These are phyloP conservation scores for Zonotrichia leucophrys DNA, from an alignment of 2,113 vertebrate species.

Conservation along the genomic window DNA sequence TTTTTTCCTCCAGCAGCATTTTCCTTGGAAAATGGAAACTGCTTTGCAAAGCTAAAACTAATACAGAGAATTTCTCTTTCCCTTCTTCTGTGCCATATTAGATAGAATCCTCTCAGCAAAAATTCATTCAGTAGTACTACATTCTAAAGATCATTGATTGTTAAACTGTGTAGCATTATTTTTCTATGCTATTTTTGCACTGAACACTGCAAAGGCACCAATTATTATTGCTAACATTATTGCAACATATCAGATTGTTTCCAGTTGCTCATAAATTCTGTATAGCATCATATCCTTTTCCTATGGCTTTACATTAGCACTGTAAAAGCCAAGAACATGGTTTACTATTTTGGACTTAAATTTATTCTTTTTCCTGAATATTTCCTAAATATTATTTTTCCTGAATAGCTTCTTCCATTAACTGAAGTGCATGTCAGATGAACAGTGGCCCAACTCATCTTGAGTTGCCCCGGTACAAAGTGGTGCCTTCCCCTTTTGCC, in stretches of 20 bases:
- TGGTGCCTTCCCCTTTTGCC: neutral
- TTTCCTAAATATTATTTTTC: neutral
- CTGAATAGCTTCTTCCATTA: neutral
- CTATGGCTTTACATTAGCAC: neutral
- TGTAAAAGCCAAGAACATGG: neutral
- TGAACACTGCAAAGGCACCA: conserved; percentile 45
- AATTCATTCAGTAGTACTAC: conserved; percentile 8
- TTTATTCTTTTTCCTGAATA: neutral
- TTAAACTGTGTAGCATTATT: conserved; percentile 49
- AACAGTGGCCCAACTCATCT: neutral
- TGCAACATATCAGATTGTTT: conserved; percentile 24
- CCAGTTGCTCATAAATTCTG: conserved; percentile 35
- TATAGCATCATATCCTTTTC: conserved; percentile 8
- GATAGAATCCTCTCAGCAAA: neutral
- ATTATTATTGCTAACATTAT: conserved; percentile 51
- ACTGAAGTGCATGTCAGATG: neutral
- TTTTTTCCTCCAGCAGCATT: neutral
- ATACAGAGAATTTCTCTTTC: neutral
- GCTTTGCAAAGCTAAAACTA: neutral
- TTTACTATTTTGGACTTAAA: conserved; percentile 1
- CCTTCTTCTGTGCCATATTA: neutral
- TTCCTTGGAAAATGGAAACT: neutral
- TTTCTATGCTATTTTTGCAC: conserved; percentile 49
- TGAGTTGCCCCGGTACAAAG: neutral
- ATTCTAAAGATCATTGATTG: conserved; percentile 34